phyloP scores from a whole-genome alignment of 2,113 vertebrate species.

The Syrrhaptes paradoxus region DNA sequence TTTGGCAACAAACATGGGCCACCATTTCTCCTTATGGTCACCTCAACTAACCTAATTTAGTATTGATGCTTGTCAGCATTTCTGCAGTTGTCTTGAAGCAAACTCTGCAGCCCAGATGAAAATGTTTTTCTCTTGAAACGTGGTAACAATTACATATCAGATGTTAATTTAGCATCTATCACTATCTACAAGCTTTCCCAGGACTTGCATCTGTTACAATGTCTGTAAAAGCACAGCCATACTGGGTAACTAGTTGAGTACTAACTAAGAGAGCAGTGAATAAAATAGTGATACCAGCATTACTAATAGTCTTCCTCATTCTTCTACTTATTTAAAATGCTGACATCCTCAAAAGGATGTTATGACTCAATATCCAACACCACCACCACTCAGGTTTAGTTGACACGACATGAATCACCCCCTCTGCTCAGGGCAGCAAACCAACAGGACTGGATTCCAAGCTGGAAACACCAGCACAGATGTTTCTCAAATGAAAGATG shows the following conservation, averaged over 20 bases:
- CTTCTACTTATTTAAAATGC: background rate
- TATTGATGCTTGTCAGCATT: background rate
- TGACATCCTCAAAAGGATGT: background rate
- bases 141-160: background rate
- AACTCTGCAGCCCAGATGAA: background rate
- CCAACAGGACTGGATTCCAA: background rate
- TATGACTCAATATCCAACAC: background rate
- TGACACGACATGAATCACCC: background rate
- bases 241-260: background rate
- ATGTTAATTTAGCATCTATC: background rate
- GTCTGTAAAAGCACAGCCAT: background rate
- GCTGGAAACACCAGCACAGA: background rate
- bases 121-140: background rate
- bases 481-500: background rate
- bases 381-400: accelerated
- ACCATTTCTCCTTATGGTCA: background rate
- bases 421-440: background rate
- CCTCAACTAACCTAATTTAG: background rate
- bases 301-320: background rate
- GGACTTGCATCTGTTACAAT: background rate
- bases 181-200: background rate
- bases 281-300: background rate
- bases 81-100: background rate
- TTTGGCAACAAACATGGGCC: background rate
- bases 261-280: background rate